Evolutionary conservation across 2,113 vertebrate genomes (phyloP).

Genomic region (Puffinus mauretanicus): DNA sequence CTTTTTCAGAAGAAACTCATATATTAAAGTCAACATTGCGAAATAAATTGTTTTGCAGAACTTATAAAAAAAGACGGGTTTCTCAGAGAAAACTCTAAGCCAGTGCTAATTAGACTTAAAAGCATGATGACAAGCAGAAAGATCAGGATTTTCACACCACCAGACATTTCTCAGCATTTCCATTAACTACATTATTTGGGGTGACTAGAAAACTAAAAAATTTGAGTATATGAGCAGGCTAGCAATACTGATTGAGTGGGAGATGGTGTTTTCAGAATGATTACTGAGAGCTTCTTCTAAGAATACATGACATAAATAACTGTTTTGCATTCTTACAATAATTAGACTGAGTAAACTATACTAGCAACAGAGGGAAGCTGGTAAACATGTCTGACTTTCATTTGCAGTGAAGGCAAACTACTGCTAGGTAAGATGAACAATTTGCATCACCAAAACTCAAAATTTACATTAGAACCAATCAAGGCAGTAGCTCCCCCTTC

Average conservation of each 20-base stretch:
- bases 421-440: background rate
- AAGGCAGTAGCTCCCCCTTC: background rate
- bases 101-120: conserved; percentile 18
- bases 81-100: background rate
- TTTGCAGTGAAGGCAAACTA: background rate
- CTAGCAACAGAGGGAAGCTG: background rate
- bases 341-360: background rate
- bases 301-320: background rate
- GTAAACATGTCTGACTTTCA: background rate
- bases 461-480: background rate
- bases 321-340: background rate
- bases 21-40: background rate
- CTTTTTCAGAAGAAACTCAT: background rate
- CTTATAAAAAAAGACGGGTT: background rate
- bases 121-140: background rate
- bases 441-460: background rate
- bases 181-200: background rate
- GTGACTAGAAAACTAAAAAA: background rate
- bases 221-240: background rate
- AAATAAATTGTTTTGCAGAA: conserved; percentile 4
- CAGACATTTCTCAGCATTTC: background rate
- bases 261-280: background rate
- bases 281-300: background rate
- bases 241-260: background rate
- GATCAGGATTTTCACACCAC: background rate